Evolutionary conservation across 2,888 invertebrate species (phyloP).

Genomic region (Cheilosia scutellata): DNA sequence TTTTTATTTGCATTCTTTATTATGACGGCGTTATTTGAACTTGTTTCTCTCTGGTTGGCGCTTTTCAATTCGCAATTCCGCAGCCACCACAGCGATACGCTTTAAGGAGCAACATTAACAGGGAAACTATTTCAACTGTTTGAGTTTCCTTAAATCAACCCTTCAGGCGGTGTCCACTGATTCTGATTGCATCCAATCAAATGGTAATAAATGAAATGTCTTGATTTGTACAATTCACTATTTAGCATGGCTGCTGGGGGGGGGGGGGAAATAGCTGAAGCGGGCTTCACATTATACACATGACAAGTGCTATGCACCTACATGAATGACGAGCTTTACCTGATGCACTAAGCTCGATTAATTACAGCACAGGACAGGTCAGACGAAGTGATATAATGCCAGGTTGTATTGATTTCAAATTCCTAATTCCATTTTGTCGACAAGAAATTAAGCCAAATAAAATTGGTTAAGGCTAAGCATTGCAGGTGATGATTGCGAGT

Average conservation of each 20-base stretch:
- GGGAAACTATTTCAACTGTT: constrained; percentile 20
- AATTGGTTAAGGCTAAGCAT: not conserved
- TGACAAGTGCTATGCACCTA: not conserved
- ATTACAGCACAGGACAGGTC: constrained; percentile 17
- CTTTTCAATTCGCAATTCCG: constrained; percentile 25
- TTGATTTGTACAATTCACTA: constrained; percentile 19
- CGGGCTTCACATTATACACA: not conserved
- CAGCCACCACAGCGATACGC: not conserved
- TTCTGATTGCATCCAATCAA: constrained; percentile 44
- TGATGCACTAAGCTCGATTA: constrained; percentile 26
- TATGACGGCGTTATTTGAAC: constrained; percentile 30
- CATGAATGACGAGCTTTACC: not conserved
- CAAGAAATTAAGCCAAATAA: constrained; percentile 24
- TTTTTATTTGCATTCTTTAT: constrained; percentile 53
- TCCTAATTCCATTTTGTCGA: constrained; percentile 44
- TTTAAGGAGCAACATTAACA: constrained; percentile 20
- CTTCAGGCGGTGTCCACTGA: constrained; percentile 15
- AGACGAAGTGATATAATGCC: not conserved
- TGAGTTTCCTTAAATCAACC: constrained; percentile 7
- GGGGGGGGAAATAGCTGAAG: not conserved
- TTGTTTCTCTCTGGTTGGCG: not conserved
- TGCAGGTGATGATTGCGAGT: constrained; percentile 1
- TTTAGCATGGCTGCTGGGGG: not conserved
- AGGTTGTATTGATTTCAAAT: constrained; percentile 23
- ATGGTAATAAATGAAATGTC: constrained; percentile 33